Evolutionary conservation across 2,113 vertebrate species (phyloP).

Genomic region (Paramormyrops kingsleyae): DNA sequence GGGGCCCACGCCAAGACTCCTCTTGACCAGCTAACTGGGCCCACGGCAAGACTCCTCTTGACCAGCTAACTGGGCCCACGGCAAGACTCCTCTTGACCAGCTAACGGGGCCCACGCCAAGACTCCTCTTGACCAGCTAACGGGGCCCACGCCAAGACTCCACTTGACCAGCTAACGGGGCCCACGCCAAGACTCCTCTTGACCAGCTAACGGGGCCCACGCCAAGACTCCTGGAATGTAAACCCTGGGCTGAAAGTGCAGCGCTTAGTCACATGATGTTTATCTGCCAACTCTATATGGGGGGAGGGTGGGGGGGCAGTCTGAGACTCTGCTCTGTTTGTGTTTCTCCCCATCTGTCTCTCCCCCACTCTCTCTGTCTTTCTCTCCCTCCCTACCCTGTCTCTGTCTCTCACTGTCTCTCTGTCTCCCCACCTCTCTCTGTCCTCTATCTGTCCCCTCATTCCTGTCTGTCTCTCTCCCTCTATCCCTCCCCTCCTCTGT

Average conservation of each 20-base stretch:
- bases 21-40: no score
- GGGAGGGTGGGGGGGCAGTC: constrained; percentile 32
- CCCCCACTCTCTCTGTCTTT: background rate
- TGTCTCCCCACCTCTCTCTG: background rate
- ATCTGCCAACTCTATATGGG: constrained; percentile 43
- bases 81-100: no score
- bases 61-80: no score
- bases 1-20: no score
- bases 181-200: background rate
- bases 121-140: no score
- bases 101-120: no score
- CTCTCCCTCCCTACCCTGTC: background rate
- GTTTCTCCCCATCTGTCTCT: background rate
- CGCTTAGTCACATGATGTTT: constrained; percentile 44
- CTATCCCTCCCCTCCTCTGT: background rate
- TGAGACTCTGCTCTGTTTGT: constrained; percentile 1
- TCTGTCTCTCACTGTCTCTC: background rate
- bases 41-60: no score
- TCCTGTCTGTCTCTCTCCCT: background rate
- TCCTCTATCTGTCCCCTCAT: background rate
- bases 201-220: background rate
- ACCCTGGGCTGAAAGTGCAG: constrained; percentile 33
- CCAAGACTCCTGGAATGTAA: constrained; percentile 33
- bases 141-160: background rate
- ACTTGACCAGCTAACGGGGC: background rate